These are phyloP conservation scores for Ariopsis seemanni DNA, from an alignment of 2,113 vertebrate species.

Conservation along the genomic window DNA sequence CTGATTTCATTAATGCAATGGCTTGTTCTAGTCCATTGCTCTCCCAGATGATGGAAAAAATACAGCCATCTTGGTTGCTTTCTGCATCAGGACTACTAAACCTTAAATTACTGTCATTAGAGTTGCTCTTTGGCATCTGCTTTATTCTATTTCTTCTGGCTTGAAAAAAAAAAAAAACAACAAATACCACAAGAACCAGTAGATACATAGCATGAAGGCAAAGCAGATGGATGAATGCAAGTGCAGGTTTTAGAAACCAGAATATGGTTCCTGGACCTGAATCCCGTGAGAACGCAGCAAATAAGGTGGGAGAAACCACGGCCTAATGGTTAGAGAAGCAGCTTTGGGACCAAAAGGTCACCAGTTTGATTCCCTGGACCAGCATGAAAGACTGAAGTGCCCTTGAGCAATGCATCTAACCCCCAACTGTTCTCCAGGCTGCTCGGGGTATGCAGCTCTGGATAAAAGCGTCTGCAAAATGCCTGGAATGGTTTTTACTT, in stretches of 20 bases:
- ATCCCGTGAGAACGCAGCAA: background rate
- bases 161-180: background rate
- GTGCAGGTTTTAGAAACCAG: background rate
- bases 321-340: too few relatives aligned
- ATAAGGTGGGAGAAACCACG: too few relatives aligned
- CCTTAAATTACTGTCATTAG: background rate
- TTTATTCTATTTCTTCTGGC: background rate
- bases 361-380: too few relatives aligned
- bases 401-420: too few relatives aligned
- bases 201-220: background rate
- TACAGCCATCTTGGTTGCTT: background rate
- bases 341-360: too few relatives aligned
- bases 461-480: too few relatives aligned
- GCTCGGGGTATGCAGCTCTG: too few relatives aligned
- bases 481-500: background rate
- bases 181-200: background rate
- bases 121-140: background rate
- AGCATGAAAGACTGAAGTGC: too few relatives aligned
- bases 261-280: background rate
- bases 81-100: background rate
- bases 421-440: too few relatives aligned
- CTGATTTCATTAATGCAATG: conserved; percentile 11
- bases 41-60: background rate
- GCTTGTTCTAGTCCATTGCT: background rate
- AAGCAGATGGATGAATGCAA: background rate